These are phyloP conservation scores for Formica selysi DNA, from an alignment of 1,140 invertebrate species.

Conservation along the genomic window DNA sequence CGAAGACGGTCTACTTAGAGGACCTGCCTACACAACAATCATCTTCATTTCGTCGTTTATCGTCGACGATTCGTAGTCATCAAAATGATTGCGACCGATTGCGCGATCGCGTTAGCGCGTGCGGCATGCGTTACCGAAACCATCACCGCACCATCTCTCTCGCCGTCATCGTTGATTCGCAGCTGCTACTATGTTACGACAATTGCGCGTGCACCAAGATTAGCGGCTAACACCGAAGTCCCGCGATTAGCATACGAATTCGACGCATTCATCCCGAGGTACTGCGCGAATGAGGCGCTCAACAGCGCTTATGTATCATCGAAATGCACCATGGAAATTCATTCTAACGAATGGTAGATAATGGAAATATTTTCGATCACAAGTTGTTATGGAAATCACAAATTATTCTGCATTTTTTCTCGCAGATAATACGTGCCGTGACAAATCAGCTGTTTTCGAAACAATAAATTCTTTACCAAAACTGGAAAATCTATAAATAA, in stretches of 20 bases:
- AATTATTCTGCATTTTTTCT: neutral
- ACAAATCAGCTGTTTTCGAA: neutral
- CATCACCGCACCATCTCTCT: conserved; percentile 4
- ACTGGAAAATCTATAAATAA: neutral
- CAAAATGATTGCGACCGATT: conserved; percentile 85
- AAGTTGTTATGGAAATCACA: neutral
- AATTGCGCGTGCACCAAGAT: conserved; percentile 17
- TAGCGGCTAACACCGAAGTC: neutral
- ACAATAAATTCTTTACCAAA: neutral
- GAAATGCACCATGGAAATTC: neutral
- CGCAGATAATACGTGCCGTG: neutral
- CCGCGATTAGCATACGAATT: conserved; percentile 38
- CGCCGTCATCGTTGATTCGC: neutral
- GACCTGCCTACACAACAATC: conserved; percentile 85
- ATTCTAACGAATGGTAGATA: neutral
- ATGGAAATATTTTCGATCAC: neutral
- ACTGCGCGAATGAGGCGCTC: neutral
- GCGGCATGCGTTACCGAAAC: conserved; percentile 55
- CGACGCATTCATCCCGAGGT: conserved; percentile 4
- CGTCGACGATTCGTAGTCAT: conserved; percentile 83
- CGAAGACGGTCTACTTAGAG: conserved; percentile 78
- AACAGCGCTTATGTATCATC: neutral
- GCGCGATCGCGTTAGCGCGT: conserved; percentile 84
- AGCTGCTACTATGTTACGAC: conserved; percentile 13
- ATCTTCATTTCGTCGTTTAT: conserved; percentile 82